Evolutionary conservation across 1,140 invertebrate species (phyloP), one percentile per base, ranked within the genome.

Genomic region (Macrocentrus cingulum): DNA sequence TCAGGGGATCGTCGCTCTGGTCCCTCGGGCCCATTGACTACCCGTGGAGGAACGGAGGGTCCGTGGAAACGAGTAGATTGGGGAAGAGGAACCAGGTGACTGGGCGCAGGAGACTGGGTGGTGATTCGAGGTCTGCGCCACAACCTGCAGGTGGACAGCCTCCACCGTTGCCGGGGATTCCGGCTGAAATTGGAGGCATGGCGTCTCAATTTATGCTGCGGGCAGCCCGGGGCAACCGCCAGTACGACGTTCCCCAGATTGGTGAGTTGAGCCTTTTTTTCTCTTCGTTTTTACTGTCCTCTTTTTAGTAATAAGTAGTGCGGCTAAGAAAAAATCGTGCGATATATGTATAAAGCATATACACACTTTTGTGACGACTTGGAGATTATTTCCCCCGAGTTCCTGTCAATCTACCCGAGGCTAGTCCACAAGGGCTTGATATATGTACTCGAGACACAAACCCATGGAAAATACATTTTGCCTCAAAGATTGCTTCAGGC

Each of bases 171-270:
- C 25, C 49, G 8, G 32, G 49, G 11, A 45, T 56, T 16, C 49
- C 62, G 39, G 0, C 55, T 42, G 19, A 42, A n/a, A 41, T 68
- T 32, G 52, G 67, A 61, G 80, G 74, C 51, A 72, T 83, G 52
- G 82, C 82, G 29, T 83, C 78, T 60, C 84, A 87, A 65, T 71
- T 87, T 54, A 85, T 88, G 84, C 70, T 87, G 58, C 82, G 86
- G 61, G 83, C 84, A 16, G 79, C 84, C 51, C 80, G 85, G 64
- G 84, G 84, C 48, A 84, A 83, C 70, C 71, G 85, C 63, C 84
- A 85, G 63, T 88, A 87, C 70, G 86, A 87, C 71, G 84, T 88
- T 54, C 86, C 86, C 61, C 86, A 87, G 74, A 87, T 88, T 61
- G 85, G 86, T 88, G 69, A 87, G 85, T 84, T 32, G 8, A n/a